Evolutionary conservation across 2,113 vertebrate species (phyloP), one percentile per base, ranked within the genome.

Genomic region (Vireo altiloquus): DNA sequence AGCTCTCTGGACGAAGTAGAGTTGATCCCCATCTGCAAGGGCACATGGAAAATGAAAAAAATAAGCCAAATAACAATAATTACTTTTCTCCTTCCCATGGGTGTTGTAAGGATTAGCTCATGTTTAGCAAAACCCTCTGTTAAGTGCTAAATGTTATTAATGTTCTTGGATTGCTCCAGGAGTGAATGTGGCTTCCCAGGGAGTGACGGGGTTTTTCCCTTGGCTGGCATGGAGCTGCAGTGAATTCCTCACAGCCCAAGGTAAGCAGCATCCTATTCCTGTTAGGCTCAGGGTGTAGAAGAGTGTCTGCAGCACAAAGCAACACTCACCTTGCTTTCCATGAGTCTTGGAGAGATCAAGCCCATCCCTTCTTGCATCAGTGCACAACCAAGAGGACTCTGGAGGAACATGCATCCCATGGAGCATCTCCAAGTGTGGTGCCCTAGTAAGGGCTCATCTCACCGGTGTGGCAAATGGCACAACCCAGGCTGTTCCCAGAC

Each of bases 81-180:
- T 83, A 81, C 76, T 90, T 95, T 94, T 81, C 92, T 93, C 47
- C 54, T 88, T 96, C 94, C 92, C 90, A 56, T 71, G 85, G 52
- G 88, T 92, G 76, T 90, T 90, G 71, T 96, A 94, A 81, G 71
- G 76, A 94, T 96, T 96, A 94, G 88, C 88, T 95, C 96, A 94
- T 90, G 69, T 96, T 96, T 92, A 96, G 87, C 92, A 88, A 90
- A 94, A 72, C 63, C 56, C 46, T 64, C 75, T 78, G 21, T 66
- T 66, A 86, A 96, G 90, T 81, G 87, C 90, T 95, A 77, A 88
- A 56, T 0, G 1, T 96, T 95, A 90, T 93, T 90, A 89, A 90
- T 68, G 85, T 60, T 44, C 64, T 94, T 86, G 85, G 76, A 89
- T 86, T 81, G 80, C 86, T 93, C 31, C 69, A 92, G 65, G 57